phyloP scores from a whole-genome alignment of 2,888 invertebrate genomes.

The Byasa hedistus region DNA sequence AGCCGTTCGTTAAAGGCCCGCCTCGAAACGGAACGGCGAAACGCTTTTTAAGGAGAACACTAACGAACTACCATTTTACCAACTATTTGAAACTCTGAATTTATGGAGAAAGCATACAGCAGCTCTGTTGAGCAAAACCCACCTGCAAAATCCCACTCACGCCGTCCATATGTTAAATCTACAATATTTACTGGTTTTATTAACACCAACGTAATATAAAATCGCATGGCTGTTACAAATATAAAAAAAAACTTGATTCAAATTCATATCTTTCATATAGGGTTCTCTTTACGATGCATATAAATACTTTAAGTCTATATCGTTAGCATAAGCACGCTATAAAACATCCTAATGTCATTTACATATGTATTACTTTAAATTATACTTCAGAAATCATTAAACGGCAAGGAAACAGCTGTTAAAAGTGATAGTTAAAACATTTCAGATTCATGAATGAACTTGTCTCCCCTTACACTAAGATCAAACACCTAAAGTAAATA shows the following conservation, averaged over 20 bases:
- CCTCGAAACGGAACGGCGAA: slow-evolving; percentile 44
- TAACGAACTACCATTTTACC: slow-evolving; percentile 29
- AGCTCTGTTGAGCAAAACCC: slow-evolving; percentile 20
- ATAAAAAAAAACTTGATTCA: too few species aligned
- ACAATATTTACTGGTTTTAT: slow-evolving; percentile 1
- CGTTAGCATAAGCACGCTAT: too few species aligned
- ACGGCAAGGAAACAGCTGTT: not conserved
- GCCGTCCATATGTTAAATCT: slow-evolving; percentile 17
- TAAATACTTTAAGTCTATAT: too few species aligned
- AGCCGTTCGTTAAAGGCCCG: slow-evolving; percentile 52
- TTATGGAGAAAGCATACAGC: slow-evolving; percentile 31
- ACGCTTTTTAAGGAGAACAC: slow-evolving; percentile 46
- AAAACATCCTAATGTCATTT: too few species aligned
- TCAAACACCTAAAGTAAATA: slow-evolving; percentile 36
- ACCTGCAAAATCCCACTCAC: slow-evolving; percentile 19
- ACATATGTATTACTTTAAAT: too few species aligned
- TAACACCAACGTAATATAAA: too few species aligned
- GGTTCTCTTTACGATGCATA: too few species aligned
- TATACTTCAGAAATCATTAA: not conserved
- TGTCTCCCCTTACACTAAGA: slow-evolving; percentile 20
- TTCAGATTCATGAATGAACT: slow-evolving; percentile 30
- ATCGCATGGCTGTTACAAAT: too few species aligned
- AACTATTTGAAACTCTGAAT: slow-evolving; percentile 34
- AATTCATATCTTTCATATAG: too few species aligned
- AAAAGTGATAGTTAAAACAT: slow-evolving; percentile 26